Percentiles rank a stretch among this genome's conserved stretches.
Evolutionary conservation across 2,888 invertebrate species (phyloP).

Genomic region (Mythimna loreyi): DNA sequence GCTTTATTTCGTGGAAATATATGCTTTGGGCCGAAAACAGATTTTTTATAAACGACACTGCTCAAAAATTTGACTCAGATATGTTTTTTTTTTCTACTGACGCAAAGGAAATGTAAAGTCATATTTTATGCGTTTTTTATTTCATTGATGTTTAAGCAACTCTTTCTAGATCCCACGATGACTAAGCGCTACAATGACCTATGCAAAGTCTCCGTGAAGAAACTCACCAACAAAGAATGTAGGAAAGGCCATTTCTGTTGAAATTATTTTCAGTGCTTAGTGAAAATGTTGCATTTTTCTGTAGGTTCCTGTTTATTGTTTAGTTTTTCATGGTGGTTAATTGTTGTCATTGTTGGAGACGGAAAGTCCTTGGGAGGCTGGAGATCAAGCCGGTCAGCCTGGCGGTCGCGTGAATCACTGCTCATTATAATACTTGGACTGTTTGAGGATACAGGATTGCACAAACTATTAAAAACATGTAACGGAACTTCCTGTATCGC

Average conservation of each 20-base stretch:
- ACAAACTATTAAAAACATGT: background rate
- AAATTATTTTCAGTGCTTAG: slow-evolving; percentile 19
- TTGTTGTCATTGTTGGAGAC: slow-evolving; percentile 22
- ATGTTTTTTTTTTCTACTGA: slow-evolving; percentile 26
- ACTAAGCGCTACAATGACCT: slow-evolving; percentile 43
- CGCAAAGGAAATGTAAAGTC: slow-evolving; percentile 32
- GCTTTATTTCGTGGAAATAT: slow-evolving; percentile 68
- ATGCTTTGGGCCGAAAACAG: slow-evolving; percentile 48
- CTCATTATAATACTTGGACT: slow-evolving; percentile 8
- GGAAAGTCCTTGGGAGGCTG: slow-evolving; percentile 44
- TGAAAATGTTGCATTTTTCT: slow-evolving; percentile 26
- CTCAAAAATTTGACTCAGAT: slow-evolving; percentile 23
- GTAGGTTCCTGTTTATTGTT: slow-evolving; percentile 19
- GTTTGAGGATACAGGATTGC: slow-evolving; percentile 6
- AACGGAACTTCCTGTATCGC: slow-evolving; percentile 23
- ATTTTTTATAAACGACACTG: slow-evolving; percentile 35
- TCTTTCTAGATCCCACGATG: slow-evolving; percentile 30
- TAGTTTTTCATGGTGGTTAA: slow-evolving; percentile 33
- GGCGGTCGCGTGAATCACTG: slow-evolving; percentile 50
- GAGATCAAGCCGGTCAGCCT: slow-evolving; percentile 46
- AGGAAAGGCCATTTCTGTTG: slow-evolving; percentile 21
- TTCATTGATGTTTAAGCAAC: slow-evolving; percentile 13
- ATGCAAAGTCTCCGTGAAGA: slow-evolving; percentile 20
- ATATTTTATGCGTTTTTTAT: slow-evolving; percentile 15
- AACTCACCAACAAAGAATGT: slow-evolving; percentile 27